Evolutionary conservation across 2,797 vertebrate genomes (phyloP).

Genomic region (Hybognathus amarus): DNA sequence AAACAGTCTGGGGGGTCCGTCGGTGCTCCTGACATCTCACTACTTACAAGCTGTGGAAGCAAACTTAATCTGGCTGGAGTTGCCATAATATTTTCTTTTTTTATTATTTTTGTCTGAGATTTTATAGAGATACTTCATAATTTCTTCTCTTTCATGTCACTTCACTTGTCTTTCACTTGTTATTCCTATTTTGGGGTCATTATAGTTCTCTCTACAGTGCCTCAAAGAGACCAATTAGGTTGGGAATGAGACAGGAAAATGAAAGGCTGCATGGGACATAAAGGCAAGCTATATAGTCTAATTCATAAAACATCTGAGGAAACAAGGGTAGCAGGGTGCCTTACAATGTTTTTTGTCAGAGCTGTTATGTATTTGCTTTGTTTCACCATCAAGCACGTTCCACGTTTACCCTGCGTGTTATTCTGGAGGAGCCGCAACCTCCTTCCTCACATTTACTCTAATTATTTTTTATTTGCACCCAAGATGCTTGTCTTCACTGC

Average conservation of each 20-base stretch:
- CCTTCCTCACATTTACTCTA: conserved; percentile 36
- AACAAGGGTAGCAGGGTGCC: conserved; percentile 44
- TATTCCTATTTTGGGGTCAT: conserved; percentile 49
- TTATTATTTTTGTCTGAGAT: conserved; percentile 64
- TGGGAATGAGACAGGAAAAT: conserved; percentile 59
- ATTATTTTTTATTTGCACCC: conserved; percentile 40
- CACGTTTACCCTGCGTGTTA: conserved; percentile 1
- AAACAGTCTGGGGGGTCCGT: conserved; percentile 56
- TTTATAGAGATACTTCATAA: conserved; percentile 68
- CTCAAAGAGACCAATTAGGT: conserved; percentile 58
- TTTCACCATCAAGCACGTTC: conserved; percentile 19
- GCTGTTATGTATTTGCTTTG: conserved; percentile 45
- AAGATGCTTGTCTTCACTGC: conserved; percentile 18
- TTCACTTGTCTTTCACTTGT: conserved; percentile 49
- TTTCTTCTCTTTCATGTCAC: conserved; percentile 62
- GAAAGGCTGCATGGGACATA: conserved; percentile 50
- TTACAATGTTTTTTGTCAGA: conserved; percentile 37
- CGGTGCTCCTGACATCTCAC: conserved; percentile 42
- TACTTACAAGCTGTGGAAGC: conserved; percentile 60
- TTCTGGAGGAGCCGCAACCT: conserved; percentile 25
- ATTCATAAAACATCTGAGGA: conserved; percentile 57
- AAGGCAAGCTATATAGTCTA: conserved; percentile 52
- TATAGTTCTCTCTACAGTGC: conserved; percentile 38
- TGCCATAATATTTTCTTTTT: conserved; percentile 48
- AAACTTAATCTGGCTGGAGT: conserved; percentile 24